Evolutionary conservation across 2,888 invertebrate genomes (phyloP).

Genomic region (Paralinhomoeus sp.): DNA sequence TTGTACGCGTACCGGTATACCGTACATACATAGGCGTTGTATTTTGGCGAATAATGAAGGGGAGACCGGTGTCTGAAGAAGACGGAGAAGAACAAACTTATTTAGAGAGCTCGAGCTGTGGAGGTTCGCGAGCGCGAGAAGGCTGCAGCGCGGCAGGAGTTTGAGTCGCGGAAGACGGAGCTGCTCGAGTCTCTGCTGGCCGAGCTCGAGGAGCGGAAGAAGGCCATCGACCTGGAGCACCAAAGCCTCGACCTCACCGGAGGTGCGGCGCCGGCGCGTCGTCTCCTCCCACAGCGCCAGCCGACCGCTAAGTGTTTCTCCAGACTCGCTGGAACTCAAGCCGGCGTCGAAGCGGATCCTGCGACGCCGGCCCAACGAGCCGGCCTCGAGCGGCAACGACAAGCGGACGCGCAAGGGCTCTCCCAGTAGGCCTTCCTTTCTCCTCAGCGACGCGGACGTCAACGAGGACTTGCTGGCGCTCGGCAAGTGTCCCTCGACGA

Average conservation of each 20-base stretch:
- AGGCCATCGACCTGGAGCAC: slow-evolving; percentile 63
- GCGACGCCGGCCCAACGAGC: slow-evolving; percentile 73
- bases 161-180: too few relatives aligned
- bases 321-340: slow-evolving; percentile 38
- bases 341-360: slow-evolving; percentile 83
- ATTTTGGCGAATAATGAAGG: too few relatives aligned
- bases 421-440: too few relatives aligned
- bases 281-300: not conserved
- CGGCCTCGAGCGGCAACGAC: slow-evolving; percentile 42
- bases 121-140: too few relatives aligned
- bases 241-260: slow-evolving; percentile 68
- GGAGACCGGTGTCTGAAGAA: too few relatives aligned
- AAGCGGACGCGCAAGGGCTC: slow-evolving; percentile 3
- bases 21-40: too few relatives aligned
- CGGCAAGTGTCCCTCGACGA: too few relatives aligned
- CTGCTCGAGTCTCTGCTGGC: slow-evolving; percentile 61
- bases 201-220: slow-evolving; percentile 75
- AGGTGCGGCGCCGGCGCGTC: slow-evolving; percentile 26
- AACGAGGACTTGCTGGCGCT: slow-evolving; percentile 3
- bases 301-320: not conserved
- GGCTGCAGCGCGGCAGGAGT: too few relatives aligned
- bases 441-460: slow-evolving; percentile 2
- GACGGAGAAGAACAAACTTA: too few relatives aligned
- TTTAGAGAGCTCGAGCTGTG: too few relatives aligned
- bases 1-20: too few relatives aligned